phyloP scores from a whole-genome alignment of 2,797 vertebrate species.

The Peromyscus eremicus region DNA sequence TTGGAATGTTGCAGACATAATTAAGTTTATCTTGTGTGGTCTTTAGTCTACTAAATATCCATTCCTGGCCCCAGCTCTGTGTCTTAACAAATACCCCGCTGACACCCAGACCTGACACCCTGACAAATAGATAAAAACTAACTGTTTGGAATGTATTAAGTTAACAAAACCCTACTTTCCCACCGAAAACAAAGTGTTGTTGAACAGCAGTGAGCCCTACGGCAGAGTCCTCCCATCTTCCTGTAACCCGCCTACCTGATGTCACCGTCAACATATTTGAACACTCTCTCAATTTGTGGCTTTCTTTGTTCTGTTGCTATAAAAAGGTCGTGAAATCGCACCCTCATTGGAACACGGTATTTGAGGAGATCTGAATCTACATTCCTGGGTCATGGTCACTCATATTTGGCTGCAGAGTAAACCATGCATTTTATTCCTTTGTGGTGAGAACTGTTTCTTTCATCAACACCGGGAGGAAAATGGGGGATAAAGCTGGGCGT shows the following conservation, averaged over 20 bases:
- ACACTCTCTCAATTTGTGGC: background rate
- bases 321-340: background rate
- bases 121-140: background rate
- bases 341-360: background rate
- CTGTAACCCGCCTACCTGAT: background rate
- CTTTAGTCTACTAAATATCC: background rate
- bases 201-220: background rate
- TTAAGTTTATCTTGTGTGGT: too few relatives aligned
- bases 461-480: background rate
- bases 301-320: constrained; percentile 10
- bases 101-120: background rate
- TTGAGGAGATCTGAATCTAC: background rate
- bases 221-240: background rate
- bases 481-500: background rate
- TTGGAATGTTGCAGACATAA: background rate
- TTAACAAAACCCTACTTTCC: background rate
- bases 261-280: background rate
- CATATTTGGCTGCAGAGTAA: background rate
- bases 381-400: background rate
- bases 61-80: background rate
- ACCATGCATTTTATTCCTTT: background rate
- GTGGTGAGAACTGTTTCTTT: background rate
- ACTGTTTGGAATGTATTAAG: background rate
- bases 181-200: background rate
- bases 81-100: background rate